Percentiles rank a stretch among this genome's conserved stretches.
These are phyloP conservation scores for Stegodyphus mimosarum DNA, from an alignment of 1,140 invertebrate species.

Conservation along the genomic window DNA sequence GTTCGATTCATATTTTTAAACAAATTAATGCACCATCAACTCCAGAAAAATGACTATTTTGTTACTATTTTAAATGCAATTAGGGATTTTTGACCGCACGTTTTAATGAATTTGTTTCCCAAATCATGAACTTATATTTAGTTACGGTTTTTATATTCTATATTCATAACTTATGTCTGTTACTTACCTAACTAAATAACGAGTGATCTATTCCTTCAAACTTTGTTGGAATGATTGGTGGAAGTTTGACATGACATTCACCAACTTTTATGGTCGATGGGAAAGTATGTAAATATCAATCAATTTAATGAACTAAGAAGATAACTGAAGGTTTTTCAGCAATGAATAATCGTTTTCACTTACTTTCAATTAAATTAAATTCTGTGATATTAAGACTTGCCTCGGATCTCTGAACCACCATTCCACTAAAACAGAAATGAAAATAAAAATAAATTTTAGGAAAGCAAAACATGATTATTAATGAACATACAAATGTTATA, in stretches of 20 bases:
- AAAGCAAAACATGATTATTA: no score
- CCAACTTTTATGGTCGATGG: neutral
- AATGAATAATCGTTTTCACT: neutral
- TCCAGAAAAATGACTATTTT: no score
- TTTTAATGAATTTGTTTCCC: neutral
- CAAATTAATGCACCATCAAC: no score
- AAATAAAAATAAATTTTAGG: no score
- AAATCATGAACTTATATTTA: neutral
- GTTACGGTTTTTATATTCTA: neutral
- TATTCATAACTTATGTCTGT: no score
- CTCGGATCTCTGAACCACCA: conserved; percentile 22
- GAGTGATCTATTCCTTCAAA: no score
- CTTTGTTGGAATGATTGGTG: no score
- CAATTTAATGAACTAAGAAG: neutral
- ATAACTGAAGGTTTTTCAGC: neutral
- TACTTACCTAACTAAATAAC: no score
- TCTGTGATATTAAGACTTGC: conserved; percentile 12
- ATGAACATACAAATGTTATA: no score
- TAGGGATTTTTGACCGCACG: no score
- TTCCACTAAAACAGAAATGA: neutral
- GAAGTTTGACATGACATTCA: neutral
- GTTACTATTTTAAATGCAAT: no score
- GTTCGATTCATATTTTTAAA: no score
- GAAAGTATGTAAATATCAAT: neutral
- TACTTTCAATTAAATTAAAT: conserved; percentile 32